phyloP scores from a whole-genome alignment of 1,140 invertebrate genomes.

The Elymnias hypermnestra region DNA sequence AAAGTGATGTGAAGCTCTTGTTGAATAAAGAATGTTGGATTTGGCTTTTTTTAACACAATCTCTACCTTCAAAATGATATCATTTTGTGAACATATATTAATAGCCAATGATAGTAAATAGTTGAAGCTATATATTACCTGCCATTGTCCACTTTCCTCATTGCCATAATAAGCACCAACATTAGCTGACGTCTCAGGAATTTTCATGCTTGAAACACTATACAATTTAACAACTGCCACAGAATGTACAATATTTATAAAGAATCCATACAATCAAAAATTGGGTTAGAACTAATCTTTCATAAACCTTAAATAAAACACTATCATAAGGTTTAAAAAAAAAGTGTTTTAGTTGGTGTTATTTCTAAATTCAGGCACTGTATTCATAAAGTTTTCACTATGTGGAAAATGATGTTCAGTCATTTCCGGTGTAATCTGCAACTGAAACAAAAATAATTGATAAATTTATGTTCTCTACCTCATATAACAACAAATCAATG shows the following conservation, averaged over 20 bases:
- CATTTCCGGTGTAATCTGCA: slow-evolving; percentile 3
- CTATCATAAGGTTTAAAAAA: too few relatives aligned
- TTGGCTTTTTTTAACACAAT: too few relatives aligned
- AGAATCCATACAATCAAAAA: too few relatives aligned
- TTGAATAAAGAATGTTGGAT: too few relatives aligned
- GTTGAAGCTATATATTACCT: slow-evolving; percentile 29
- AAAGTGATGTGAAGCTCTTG: too few relatives aligned
- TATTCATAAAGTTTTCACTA: slow-evolving; percentile 29
- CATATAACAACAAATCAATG: too few relatives aligned
- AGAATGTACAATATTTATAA: too few relatives aligned
- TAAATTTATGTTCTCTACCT: too few relatives aligned
- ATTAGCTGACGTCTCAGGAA: slow-evolving; percentile 57
- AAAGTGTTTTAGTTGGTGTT: slow-evolving; percentile 2
- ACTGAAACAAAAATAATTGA: too few relatives aligned
- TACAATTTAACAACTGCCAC: slow-evolving; percentile 17
- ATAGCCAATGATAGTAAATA: background rate
- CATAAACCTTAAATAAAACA: background rate
- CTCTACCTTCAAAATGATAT: too few relatives aligned
- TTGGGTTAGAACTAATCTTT: background rate
- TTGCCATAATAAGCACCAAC: slow-evolving; percentile 65
- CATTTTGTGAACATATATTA: too few relatives aligned
- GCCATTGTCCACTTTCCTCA: slow-evolving; percentile 63
- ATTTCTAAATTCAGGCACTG: slow-evolving; percentile 31
- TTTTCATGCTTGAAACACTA: slow-evolving; percentile 58
- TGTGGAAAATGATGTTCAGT: background rate